These are phyloP conservation scores for Hydropotes inermis DNA, from an alignment of 2,113 vertebrate genomes.

Conservation along the genomic window DNA sequence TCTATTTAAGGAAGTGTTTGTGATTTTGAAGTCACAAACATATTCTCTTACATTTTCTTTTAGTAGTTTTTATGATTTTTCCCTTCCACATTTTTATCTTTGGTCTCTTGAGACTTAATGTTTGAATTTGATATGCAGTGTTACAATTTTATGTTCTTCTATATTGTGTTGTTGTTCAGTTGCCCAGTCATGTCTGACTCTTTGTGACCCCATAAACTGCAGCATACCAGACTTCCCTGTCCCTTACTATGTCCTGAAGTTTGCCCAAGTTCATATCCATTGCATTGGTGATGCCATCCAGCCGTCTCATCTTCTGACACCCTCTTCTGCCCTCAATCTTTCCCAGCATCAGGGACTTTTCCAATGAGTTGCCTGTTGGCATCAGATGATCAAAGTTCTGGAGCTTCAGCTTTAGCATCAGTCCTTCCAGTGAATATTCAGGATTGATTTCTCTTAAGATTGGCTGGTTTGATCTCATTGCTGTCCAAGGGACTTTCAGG, in stretches of 20 bases:
- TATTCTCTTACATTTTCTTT: background rate
- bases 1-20: background rate
- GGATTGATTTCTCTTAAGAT: background rate
- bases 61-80: background rate
- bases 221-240: background rate
- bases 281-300: background rate
- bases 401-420: background rate
- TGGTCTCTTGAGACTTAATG: background rate
- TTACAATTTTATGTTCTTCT: background rate
- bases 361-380: background rate
- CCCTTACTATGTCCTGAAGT: background rate
- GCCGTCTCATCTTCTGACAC: background rate
- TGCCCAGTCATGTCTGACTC: background rate
- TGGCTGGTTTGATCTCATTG: background rate
- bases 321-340: background rate
- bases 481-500: background rate
- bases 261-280: background rate
- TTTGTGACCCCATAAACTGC: background rate
- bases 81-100: background rate
- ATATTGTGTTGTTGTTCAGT: background rate
- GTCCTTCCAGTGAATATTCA: background rate
- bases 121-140: background rate
- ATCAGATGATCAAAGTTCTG: background rate
- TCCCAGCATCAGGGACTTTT: background rate
- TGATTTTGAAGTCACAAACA: background rate